Conservation (phyloP, 2,113 vertebrate species). For the Hipposideros armiger region DNA sequence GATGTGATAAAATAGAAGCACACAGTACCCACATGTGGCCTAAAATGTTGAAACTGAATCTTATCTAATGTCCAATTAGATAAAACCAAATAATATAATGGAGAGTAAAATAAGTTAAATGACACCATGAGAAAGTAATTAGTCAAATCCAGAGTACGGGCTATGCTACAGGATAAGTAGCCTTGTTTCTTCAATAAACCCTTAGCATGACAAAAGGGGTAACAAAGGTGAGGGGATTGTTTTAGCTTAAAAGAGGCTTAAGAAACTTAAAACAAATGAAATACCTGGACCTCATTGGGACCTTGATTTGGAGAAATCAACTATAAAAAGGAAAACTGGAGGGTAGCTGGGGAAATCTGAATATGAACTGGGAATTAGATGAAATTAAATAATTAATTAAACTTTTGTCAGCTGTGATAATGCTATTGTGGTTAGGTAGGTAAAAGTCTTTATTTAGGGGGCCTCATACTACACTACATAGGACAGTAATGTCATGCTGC, state of each 20-base stretch:
- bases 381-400: neutral
- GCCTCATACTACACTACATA: neutral
- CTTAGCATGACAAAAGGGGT: neutral
- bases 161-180: neutral
- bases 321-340: neutral
- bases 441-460: neutral
- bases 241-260: neutral
- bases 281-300: neutral
- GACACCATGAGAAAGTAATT: neutral
- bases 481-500: neutral
- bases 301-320: neutral
- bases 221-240: neutral
- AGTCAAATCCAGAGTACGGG: neutral
- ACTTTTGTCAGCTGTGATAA: neutral
- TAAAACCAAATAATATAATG: neutral
- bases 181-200: neutral
- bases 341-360: neutral
- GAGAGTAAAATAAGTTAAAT: neutral
- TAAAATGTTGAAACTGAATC: neutral
- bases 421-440: neutral
- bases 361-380: neutral
- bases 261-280: constrained; percentile 20
- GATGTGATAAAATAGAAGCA: neutral
- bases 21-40: neutral
- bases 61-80: neutral